Evolutionary conservation across 2,888 invertebrate genomes (phyloP).

Genomic region (Mimachlamys varia): DNA sequence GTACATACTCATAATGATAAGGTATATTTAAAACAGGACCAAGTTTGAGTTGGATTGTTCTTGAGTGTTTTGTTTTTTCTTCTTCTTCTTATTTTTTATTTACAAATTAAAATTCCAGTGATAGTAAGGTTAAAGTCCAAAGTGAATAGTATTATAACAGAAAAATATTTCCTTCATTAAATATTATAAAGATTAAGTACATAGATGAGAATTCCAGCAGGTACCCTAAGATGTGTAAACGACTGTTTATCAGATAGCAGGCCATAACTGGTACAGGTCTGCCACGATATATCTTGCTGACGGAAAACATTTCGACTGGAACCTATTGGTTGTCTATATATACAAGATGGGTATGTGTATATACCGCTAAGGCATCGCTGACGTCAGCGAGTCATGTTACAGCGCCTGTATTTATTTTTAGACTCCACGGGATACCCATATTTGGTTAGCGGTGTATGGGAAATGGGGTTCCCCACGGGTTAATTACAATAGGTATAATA

Average conservation of each 20-base stretch:
- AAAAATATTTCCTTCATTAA: not conserved
- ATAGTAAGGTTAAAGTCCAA: not conserved
- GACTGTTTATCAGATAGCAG: not conserved
- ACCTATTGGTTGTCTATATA: not conserved
- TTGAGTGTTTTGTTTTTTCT: too few species aligned
- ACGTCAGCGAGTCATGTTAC: conserved; percentile 49
- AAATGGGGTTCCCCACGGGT: conserved; percentile 23
- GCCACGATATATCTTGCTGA: not conserved
- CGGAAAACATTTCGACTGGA: conserved; percentile 29
- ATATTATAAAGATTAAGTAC: not conserved
- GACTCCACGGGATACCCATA: conserved; percentile 40
- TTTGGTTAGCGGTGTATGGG: conserved; percentile 28
- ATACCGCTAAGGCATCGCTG: conserved; percentile 40
- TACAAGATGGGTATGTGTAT: conserved; percentile 34
- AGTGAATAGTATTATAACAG: not conserved
- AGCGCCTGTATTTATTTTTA: conserved; percentile 42
- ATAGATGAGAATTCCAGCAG: not conserved
- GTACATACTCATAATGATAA: too few species aligned
- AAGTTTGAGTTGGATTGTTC: not conserved
- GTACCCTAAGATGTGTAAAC: not conserved
- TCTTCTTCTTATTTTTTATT: not conserved
- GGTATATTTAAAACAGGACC: too few species aligned
- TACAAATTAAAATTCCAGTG: not conserved
- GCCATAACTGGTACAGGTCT: not conserved
- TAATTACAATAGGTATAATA: not conserved